Percentiles rank a stretch among this genome's conserved stretches.
Conservation (phyloP, 2,113 vertebrate genomes). For the Ia io region DNA sequence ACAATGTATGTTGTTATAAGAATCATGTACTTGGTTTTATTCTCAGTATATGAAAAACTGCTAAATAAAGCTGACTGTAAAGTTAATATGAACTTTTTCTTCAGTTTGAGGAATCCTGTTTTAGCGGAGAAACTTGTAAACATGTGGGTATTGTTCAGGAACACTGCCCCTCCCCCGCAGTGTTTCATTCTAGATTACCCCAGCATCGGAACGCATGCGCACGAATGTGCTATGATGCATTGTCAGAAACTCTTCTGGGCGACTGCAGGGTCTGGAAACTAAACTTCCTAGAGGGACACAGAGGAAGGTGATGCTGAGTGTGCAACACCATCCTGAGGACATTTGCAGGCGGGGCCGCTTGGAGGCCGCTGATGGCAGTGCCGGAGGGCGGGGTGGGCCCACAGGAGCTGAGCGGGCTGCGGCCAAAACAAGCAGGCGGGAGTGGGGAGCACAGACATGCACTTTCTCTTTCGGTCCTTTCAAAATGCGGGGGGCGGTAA, state of each 20-base stretch:
- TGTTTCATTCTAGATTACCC: neutral
- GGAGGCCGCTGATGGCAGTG: neutral
- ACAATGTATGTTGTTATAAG: neutral
- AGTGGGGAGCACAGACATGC: neutral
- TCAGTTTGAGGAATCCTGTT: neutral
- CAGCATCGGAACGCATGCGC: neutral
- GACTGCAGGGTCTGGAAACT: neutral
- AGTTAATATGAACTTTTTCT: neutral
- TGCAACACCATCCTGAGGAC: neutral
- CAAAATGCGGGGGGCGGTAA: neutral
- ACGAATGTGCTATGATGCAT: accelerated
- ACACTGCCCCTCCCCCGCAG: neutral
- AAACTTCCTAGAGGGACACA: neutral
- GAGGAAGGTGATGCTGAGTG: neutral
- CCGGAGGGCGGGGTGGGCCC: no score
- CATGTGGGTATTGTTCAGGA: neutral
- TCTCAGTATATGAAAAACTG: neutral
- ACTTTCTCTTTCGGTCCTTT: neutral
- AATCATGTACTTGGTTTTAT: neutral
- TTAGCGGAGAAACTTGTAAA: neutral
- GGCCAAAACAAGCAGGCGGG: neutral
- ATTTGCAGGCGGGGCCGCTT: accelerated
- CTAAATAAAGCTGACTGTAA: neutral
- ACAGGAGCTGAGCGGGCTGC: neutral
- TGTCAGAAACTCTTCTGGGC: neutral